Conservation (phyloP, 2,888 invertebrate species). For the Muschampia plurimacula region DNA sequence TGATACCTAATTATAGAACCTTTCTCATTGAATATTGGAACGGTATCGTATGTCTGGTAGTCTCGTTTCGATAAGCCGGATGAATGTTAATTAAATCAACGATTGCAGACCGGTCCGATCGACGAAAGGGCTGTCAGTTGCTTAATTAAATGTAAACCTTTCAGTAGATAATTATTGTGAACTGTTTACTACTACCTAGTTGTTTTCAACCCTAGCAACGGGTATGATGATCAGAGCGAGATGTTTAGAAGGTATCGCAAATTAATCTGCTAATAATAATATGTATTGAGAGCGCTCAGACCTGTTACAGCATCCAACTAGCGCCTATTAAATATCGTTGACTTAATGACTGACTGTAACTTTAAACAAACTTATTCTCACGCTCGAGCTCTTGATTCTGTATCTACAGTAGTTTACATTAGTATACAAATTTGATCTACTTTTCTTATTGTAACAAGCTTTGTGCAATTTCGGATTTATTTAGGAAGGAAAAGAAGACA, state of each 20-base stretch:
- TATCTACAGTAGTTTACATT: background rate
- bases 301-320: constrained; percentile 44
- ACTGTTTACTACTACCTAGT: background rate
- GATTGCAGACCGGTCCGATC: constrained; percentile 49
- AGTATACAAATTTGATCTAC: too few species aligned
- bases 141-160: background rate
- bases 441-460: too few species aligned
- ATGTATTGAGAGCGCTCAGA: constrained; percentile 45
- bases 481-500: too few species aligned
- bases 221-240: constrained; percentile 25
- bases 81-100: constrained; percentile 61
- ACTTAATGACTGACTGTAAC: constrained; percentile 36
- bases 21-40: background rate
- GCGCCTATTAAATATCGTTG: constrained; percentile 20
- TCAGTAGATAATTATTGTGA: background rate
- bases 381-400: constrained; percentile 37
- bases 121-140: constrained; percentile 37
- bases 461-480: too few species aligned
- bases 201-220: background rate
- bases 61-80: constrained; percentile 59
- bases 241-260: constrained; percentile 40
- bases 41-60: constrained; percentile 48
- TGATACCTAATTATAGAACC: too few species aligned
- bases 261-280: constrained; percentile 42
- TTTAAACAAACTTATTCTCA: constrained; percentile 47